Evolutionary conservation across 1,140 invertebrate species (phyloP).

Genomic region (Cotesia glomerata): DNA sequence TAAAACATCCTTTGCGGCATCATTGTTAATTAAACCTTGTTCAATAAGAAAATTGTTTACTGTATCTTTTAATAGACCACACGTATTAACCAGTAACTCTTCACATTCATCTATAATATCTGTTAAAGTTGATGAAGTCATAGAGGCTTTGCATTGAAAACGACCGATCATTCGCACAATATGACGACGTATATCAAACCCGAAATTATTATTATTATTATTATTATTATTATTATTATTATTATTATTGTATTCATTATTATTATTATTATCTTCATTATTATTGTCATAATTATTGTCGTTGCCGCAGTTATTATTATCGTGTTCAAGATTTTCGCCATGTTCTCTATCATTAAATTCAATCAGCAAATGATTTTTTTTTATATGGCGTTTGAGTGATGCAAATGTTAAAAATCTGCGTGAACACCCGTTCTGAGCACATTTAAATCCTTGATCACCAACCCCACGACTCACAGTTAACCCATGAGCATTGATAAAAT

Average conservation of each 20-base stretch:
- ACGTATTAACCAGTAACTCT: neutral
- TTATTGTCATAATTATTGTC: neutral
- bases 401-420: neutral
- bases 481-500: neutral
- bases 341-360: neutral
- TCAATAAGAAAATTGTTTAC: neutral
- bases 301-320: neutral
- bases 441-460: neutral
- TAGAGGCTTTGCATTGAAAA: slow-evolving; percentile 14
- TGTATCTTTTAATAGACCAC: neutral
- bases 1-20: neutral
- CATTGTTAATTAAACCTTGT: neutral
- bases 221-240: neutral
- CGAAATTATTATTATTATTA: neutral
- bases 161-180: slow-evolving; percentile 6
- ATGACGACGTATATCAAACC: neutral
- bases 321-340: neutral
- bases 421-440: neutral
- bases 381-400: neutral
- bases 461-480: neutral
- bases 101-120: slow-evolving; percentile 12
- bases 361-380: neutral
- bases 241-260: too few relatives aligned
- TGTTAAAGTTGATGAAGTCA: neutral
- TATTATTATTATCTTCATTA: neutral